A percentile compares a stretch with the other conserved stretches of the same genome.
These are phyloP conservation scores for Ceraclea dissimilis DNA, from an alignment of 2,888 invertebrate genomes.

Conservation along the genomic window DNA sequence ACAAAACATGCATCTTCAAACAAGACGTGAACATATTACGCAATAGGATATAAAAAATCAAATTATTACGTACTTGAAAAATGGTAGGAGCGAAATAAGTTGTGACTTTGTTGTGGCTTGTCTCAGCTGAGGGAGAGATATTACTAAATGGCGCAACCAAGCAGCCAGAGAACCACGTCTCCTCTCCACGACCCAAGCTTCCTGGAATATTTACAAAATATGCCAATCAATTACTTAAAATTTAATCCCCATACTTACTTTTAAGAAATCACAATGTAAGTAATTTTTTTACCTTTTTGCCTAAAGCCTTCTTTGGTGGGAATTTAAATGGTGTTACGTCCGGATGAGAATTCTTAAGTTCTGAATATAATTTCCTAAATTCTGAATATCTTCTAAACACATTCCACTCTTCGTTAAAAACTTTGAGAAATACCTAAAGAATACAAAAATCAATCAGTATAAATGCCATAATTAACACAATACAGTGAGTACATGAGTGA, in stretches of 20 bases:
- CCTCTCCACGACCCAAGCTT: slow-evolving; percentile 79
- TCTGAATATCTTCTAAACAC: slow-evolving; percentile 92
- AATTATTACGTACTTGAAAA: slow-evolving; percentile 86
- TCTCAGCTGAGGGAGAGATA: slow-evolving; percentile 71
- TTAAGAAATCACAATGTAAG: neutral
- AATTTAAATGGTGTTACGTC: slow-evolving; percentile 77
- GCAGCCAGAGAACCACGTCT: slow-evolving; percentile 77
- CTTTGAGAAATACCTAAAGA: slow-evolving; percentile 65
- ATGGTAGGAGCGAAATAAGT: slow-evolving; percentile 73
- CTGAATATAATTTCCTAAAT: slow-evolving; percentile 78
- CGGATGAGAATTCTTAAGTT: slow-evolving; percentile 75
- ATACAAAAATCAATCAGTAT: neutral
- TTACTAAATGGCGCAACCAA: slow-evolving; percentile 77
- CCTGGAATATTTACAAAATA: slow-evolving; percentile 38
- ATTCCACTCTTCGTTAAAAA: slow-evolving; percentile 89
- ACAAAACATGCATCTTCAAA: too few relatives aligned
- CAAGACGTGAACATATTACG: too few relatives aligned
- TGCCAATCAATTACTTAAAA: too few relatives aligned
- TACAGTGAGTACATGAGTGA: too few relatives aligned
- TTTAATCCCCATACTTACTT: too few relatives aligned
- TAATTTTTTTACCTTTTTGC: slow-evolving; percentile 64
- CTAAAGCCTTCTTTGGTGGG: slow-evolving; percentile 90
- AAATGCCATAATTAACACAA: too few relatives aligned
- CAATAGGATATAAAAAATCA: too few relatives aligned
- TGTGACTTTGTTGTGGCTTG: slow-evolving; percentile 69